These are phyloP conservation scores for Colostygia pectinataria DNA, from an alignment of 2,888 invertebrate species.

Conservation along the genomic window DNA sequence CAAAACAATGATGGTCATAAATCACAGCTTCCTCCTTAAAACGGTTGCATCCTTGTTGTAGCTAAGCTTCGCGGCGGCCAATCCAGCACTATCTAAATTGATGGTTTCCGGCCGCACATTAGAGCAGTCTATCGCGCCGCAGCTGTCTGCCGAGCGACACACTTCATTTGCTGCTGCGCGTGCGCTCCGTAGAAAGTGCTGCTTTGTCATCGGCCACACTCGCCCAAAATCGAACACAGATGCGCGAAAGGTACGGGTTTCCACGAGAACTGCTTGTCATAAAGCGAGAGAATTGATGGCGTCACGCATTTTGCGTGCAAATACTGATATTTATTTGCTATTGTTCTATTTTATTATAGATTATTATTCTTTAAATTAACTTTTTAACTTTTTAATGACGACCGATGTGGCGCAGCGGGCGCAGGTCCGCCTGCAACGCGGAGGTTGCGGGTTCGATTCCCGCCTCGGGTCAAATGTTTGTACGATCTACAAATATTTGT, in stretches of 20 bases:
- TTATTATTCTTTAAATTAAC: too few relatives aligned
- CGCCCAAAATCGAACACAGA: slow-evolving; percentile 66
- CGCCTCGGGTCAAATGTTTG: too few relatives aligned
- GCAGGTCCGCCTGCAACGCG: too few relatives aligned
- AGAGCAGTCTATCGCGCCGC: slow-evolving; percentile 64
- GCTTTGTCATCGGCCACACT: slow-evolving; percentile 62
- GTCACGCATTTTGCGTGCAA: slow-evolving; percentile 52
- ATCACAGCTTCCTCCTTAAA: slow-evolving; percentile 77
- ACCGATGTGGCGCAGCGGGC: too few relatives aligned
- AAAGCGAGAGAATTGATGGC: slow-evolving; percentile 44
- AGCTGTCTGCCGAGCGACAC: slow-evolving; percentile 78
- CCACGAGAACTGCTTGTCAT: slow-evolving; percentile 28
- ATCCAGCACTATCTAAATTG: slow-evolving; percentile 80
- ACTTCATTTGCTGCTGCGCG: slow-evolving; percentile 78
- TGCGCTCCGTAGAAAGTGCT: slow-evolving; percentile 77
- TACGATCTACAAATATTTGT: too few relatives aligned
- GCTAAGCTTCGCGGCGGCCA: slow-evolving; percentile 72
- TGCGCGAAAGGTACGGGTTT: slow-evolving; percentile 47
- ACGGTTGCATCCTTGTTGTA: slow-evolving; percentile 76
- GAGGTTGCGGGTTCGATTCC: too few relatives aligned
- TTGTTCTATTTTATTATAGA: background rate
- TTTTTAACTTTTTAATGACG: too few relatives aligned
- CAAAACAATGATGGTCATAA: slow-evolving; percentile 80
- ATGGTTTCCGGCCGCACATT: slow-evolving; percentile 79
- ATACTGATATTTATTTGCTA: slow-evolving; percentile 44